Conservation (phyloP, 2,888 invertebrate genomes). For the Trissolcus brochymenae region DNA sequence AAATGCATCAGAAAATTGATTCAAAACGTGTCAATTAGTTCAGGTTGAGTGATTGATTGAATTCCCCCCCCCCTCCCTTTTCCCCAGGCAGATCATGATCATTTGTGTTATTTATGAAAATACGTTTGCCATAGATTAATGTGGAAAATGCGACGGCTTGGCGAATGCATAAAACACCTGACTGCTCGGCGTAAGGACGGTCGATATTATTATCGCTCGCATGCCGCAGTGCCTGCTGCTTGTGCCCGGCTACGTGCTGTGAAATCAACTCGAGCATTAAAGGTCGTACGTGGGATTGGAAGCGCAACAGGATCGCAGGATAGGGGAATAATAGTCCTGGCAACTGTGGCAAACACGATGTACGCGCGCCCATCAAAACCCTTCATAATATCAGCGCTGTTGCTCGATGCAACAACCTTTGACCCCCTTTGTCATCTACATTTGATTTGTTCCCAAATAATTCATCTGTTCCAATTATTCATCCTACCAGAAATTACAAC, state of each 20-base stretch:
- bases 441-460: not conserved
- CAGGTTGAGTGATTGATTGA: too few relatives aligned
- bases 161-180: conserved; percentile 47
- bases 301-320: conserved; percentile 58
- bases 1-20: too few relatives aligned
- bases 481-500: not conserved
- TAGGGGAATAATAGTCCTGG: conserved; percentile 56
- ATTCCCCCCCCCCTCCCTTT: too few relatives aligned
- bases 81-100: not conserved
- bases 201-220: conserved; percentile 58
- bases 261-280: conserved; percentile 57
- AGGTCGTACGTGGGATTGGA: conserved; percentile 56
- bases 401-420: conserved; percentile 19
- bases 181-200: conserved; percentile 23
- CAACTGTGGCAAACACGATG: conserved; percentile 48
- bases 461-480: not conserved
- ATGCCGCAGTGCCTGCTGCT: conserved; percentile 40
- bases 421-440: conserved; percentile 8
- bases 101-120: conserved; percentile 6
- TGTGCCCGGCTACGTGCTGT: conserved; percentile 51
- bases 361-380: conserved; percentile 41
- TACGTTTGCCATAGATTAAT: conserved; percentile 2
- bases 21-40: too few relatives aligned
- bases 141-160: conserved; percentile 12
- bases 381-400: conserved; percentile 32